Evolutionary conservation across 1,140 invertebrate species (phyloP), one percentile per base, ranked within the genome.

Genomic region (Parapsyche elsis): DNA sequence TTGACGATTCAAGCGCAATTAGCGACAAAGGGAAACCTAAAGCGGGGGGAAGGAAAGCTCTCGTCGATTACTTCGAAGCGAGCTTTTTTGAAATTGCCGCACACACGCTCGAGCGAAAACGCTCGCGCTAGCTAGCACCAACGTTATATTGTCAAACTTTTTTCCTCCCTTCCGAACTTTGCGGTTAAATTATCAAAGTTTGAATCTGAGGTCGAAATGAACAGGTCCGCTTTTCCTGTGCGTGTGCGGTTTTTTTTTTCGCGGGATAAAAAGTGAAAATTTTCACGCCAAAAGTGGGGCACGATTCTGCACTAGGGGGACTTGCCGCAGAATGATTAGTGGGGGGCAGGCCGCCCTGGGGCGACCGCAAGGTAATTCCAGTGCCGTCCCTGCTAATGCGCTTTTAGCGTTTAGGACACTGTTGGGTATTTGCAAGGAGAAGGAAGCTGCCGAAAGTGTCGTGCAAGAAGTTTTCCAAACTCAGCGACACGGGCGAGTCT

Each of bases 331-430:
- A 44, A 77, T 77, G 46, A 64, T 77, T 77, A 64, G 75, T 46
- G 46, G 23, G n/a, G 23, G 16, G 59, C 9, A 2, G n/a, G 7
- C 59, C 21, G 59, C 49, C 74, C 74, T 61, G 19, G 5, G 21
- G 57, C 57, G n/a, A 57, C 19, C 12, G 23, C 44, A 16, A 2
- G n/a, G 57, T 77, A 77, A 59, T 77, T 59, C 24, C 23, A 30
- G 21, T 5, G 38, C 19, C 14, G 70, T 38, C 26, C 44, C 44
- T 14, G 30, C 59, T 77, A 77, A 77, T 77, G 75, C 75, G 75
- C 75, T 77, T 77, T 77, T 59, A 77, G 75, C 57, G 30, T 77
- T 77, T 77, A 77, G 75, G 75, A 77, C 75, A 53, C 75, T 77
- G 75, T 77, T 64, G 75, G 59, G 75, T 64, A 77, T 77, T 77